Conservation (phyloP, 2,113 vertebrate species). For the Notarius quadriscutis region DNA sequence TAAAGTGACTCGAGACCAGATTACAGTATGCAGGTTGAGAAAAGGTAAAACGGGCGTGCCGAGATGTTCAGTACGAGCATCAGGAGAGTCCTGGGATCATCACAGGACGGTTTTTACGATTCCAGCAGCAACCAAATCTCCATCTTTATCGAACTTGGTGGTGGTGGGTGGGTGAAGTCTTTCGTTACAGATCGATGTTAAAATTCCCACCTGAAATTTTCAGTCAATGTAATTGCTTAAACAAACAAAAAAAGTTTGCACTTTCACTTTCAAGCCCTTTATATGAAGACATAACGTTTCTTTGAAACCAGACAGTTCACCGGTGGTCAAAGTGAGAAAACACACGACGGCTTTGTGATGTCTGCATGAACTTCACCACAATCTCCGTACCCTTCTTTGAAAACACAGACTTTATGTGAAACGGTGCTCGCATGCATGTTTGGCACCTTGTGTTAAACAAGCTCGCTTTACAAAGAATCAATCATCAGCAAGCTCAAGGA, state of each 20-base stretch:
- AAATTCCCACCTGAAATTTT: background rate
- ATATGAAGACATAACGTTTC: slow-evolving; percentile 35
- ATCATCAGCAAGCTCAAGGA: background rate
- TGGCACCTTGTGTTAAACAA: background rate
- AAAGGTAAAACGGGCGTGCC: background rate
- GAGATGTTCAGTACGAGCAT: background rate
- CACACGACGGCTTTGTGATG: background rate
- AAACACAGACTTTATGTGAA: slow-evolving; percentile 3
- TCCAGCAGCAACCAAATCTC: background rate
- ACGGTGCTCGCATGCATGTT: background rate
- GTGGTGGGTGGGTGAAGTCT: background rate
- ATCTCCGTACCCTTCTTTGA: background rate
- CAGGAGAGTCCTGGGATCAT: background rate
- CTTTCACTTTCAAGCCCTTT: slow-evolving; percentile 24
- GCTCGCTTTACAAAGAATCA: background rate
- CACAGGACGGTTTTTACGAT: background rate
- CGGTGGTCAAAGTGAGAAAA: slow-evolving; percentile 39
- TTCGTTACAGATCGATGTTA: background rate
- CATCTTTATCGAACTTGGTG: background rate
- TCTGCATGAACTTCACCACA: background rate
- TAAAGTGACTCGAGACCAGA: background rate
- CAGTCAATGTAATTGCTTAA: background rate
- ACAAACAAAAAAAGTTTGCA: background rate
- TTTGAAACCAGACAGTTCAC: slow-evolving; percentile 23
- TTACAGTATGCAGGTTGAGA: background rate